These are phyloP conservation scores for Thrips palmi DNA, from an alignment of 1,140 invertebrate genomes.

Conservation along the genomic window DNA sequence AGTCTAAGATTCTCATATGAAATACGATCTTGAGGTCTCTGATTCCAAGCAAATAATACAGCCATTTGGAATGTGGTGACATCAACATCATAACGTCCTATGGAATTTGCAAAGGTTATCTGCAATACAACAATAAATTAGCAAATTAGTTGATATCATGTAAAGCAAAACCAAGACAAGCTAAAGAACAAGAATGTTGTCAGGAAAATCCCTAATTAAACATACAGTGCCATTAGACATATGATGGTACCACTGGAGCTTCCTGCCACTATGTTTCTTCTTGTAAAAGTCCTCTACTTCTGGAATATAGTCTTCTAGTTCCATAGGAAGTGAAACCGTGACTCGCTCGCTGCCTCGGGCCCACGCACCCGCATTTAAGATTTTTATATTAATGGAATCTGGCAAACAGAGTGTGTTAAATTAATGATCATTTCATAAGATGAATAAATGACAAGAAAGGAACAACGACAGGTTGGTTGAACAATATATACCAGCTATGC, in stretches of 20 bases:
- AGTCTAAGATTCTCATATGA: constrained; percentile 88
- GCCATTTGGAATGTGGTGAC: constrained; percentile 99
- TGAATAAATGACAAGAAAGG: constrained; percentile 3
- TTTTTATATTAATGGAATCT: constrained; percentile 72
- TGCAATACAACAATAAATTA: constrained; percentile 22
- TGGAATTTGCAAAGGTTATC: constrained; percentile 86
- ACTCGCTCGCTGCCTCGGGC: constrained; percentile 82
- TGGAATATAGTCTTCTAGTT: constrained; percentile 96
- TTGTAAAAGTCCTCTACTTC: constrained; percentile 90
- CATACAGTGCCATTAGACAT: constrained; percentile 93
- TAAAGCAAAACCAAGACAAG: constrained; percentile 2
- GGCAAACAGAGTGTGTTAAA: constrained; percentile 17
- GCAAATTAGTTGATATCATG: constrained; percentile 7
- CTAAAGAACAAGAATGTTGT: neutral
- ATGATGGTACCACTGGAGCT: constrained; percentile 98
- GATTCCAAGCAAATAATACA: constrained; percentile 98
- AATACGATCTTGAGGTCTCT: constrained; percentile 76
- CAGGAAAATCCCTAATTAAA: constrained; percentile 10
- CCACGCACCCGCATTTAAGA: constrained; percentile 98
- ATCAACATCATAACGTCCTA: constrained; percentile 92
- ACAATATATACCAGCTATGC: constrained; percentile 29
- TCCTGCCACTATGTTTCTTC: constrained; percentile 94
- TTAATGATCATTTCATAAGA: constrained; percentile 2
- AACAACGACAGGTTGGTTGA: no score
- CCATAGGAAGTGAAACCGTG: constrained; percentile 86